Evolutionary conservation across 2,113 vertebrate genomes (phyloP), one percentile per base, ranked within the genome.

Genomic region (Pleuronectes platessa): DNA sequence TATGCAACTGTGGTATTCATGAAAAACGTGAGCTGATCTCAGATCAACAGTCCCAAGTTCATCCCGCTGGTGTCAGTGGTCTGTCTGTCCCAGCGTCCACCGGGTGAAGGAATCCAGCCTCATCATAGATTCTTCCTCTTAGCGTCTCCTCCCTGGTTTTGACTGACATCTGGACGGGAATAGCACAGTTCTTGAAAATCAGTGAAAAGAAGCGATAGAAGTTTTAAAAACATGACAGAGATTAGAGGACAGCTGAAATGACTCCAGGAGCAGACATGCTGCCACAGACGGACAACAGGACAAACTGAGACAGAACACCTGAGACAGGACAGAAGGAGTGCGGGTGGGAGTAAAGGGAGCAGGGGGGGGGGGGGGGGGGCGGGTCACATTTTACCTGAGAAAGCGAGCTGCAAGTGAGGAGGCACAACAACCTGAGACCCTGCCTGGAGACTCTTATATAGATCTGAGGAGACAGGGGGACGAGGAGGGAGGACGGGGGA

Each of bases 391-490:
- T 97, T 97, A 99, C 98, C 98, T 96, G 96, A 95, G 93, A 96
- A 98, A 90, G 96, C 94, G 92, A 98, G 96, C 94, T 98, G 97
- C 94, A 97, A 94, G 88, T 99, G 97, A 94, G 97, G 92, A 95
- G 97, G 96, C 93, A 98, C 95, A 96, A 93, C 89, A 90, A 91
- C 95, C 94, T 96, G 96, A 94, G 96, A 93, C 95, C 97, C 97
- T 93, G 97, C 96, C 94, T 98, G 97, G 95, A 99, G 97, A 95
- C 97, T 95, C 96, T 99, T 99, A 95, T 97, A 96, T 92, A 99
- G 95, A 96, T 98, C 97, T 99, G 93, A 93, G 90, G 91, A 93
- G 90, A 94, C 86, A 88, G 88, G 77, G 67, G 68, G 69, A 74
- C 26, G 26, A 56, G 20, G 74, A 14, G 27, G 26, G 40, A 20